These are phyloP conservation scores for Pangasius mekongensis DNA, from an alignment of 2,797 vertebrate species.

Conservation along the genomic window DNA sequence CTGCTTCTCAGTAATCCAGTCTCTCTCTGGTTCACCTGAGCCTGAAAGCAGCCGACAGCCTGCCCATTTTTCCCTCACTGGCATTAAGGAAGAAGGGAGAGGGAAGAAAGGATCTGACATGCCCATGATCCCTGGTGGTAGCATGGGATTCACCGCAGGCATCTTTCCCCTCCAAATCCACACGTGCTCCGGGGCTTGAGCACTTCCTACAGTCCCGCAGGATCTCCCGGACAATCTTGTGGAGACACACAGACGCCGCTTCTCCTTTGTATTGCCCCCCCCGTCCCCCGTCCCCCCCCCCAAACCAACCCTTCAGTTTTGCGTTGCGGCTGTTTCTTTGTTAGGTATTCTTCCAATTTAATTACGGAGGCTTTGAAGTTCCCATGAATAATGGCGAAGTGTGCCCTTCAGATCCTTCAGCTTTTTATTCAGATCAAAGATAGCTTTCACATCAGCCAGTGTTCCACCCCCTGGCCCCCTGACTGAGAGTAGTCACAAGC, in stretches of 20 bases:
- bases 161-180: conserved; percentile 43
- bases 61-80: conserved; percentile 15
- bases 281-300: neutral
- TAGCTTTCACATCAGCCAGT: conserved; percentile 61
- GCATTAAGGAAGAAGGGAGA: neutral
- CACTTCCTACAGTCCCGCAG: conserved; percentile 46
- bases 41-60: neutral
- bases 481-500: conserved; percentile 58
- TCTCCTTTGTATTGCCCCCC: conserved; percentile 41
- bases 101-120: conserved; percentile 36
- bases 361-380: conserved; percentile 66
- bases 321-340: conserved; percentile 62
- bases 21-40: conserved; percentile 8
- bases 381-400: conserved; percentile 61
- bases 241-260: conserved; percentile 32
- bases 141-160: conserved; percentile 40
- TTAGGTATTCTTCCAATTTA: conserved; percentile 65
- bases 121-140: conserved; percentile 31
- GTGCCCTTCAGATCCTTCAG: conserved; percentile 63
- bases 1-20: conserved; percentile 6
- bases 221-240: conserved; percentile 51
- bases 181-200: conserved; percentile 41
- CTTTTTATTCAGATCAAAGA: conserved; percentile 69
- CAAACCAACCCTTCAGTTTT: conserved; percentile 47
- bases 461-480: conserved; percentile 51